Base-by-base conservation (phyloP, 2,113 vertebrate species). In the Orycteropus afer region DNA sequence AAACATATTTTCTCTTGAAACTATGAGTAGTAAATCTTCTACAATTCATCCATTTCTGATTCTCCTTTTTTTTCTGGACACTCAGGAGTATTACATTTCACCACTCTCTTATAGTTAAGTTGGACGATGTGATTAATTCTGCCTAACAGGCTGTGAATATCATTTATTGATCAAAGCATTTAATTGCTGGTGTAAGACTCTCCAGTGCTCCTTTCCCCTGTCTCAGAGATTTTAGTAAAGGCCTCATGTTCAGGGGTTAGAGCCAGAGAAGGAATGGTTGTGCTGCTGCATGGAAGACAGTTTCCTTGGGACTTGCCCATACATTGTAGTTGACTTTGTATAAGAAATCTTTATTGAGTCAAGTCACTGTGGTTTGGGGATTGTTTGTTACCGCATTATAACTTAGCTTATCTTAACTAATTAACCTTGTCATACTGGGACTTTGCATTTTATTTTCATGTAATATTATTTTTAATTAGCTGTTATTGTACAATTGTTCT, bases 371-470 rank as follows among this genome's bases (percentile, higher is more conserved):
- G 65, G 13, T 76, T 82, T 92, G 27, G 71, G n/a, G 34, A 3
- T 29, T 84, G 45, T 86, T 51, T 89, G 37, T 77, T 87, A 84
- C 45, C 81, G 25, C 7, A 85, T 32, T 40, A 25, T 61, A 81
- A 67, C 40, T 82, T 76, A 61, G 34, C 27, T 15, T 67, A 42
- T 63, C 55, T 32, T 79, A 47, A 42, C 45, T 69, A 93, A 80
- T 79, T 65, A 93, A 67, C 37, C 79, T 22, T 37, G 23, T 6
- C 65, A 57, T 32, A 9, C 2, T 63, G 49, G 49, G 25, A 81
- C 7, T 89, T 95, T 47, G 0, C 7, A 12, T 71, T 93, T 94
- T 90, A 76, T 53, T 88, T 86, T 47, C 88, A 89, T 49, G 22
- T 47, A 65, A 40, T 34, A 79, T 57, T 86, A 84, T 89, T 90